Base-by-base conservation (phyloP, 2,113 vertebrate species). In the Brevimyrus niger region DNA sequence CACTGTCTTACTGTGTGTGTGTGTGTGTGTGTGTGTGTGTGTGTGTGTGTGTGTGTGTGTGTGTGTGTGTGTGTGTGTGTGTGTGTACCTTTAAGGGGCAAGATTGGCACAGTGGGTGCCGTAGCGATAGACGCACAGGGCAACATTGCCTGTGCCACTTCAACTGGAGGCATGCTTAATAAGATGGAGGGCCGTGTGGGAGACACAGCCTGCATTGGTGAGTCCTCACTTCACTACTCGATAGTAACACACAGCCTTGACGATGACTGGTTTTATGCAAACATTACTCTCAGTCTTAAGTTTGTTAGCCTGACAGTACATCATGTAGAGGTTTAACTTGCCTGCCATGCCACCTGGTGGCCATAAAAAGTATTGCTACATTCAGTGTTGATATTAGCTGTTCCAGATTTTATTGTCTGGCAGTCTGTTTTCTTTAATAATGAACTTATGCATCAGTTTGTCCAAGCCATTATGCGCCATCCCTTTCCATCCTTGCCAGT, bases 111-210 rank as follows among this genome's bases (percentile, higher is more conserved):
- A 10, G 96, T 98, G 0, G 96, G 96, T 84, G 96, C 96, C 47
- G 96, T 98, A 92, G 95, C 96, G 4, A 91, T 97, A 27, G 97
- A 97, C 90, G 89, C 87, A n/a, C 93, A 96, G 89, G 96, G 96
- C 86, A 97, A 97, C 38, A 65, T 96, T 15, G 96, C 95, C 92
- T 96, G 96, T 93, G 96, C 95, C 38, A 96, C 96, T 89, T 97
- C 96, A 88, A 97, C 96, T 0, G 96, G 96, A 88, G 96, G 97
- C 92, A 94, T 97, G n/a, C 92, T 96, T 38, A 97, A 97, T 92
- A 96, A 98, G 94, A 95, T 97, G 94, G 92, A 96, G 89, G 97
- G 96, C 86, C 96, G 97, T 21, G 95, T 96, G 91, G 96, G 97
- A 80, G 97, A 97, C 93, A 96, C 95, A n/a, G 92, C 97, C 0